Base-by-base conservation (phyloP, 2,113 vertebrate genomes). In the Pyxicephalus adspersus region DNA sequence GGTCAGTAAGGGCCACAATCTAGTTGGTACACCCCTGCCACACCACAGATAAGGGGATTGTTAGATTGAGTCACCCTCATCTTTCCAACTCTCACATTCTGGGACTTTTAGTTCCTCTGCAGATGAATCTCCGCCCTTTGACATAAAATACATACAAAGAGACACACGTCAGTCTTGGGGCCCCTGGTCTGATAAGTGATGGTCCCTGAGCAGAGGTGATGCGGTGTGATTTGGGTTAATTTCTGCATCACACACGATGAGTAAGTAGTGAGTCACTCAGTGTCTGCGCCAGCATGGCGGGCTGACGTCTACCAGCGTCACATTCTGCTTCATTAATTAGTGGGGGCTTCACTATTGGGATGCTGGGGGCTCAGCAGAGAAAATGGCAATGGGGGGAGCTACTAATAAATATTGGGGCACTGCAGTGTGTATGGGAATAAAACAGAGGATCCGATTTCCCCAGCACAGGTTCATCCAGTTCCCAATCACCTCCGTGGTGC, bases 181-280 rank as follows among this genome's bases (percentile, higher is more conserved):
- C 18, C 19, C 19, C 57, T 7, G 3, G 11, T 3, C 11, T 60
- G 22, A n/a, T n/a, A n/a, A n/a, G 20, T 23, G 22, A 20, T 20
- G 3, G 57, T n/a, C 19, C 57, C 19, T 60, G 57, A 20, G 57
- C 57, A 6, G 57, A 60, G 57, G 22, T 20, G 9, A 5, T 11
- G 22, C 4, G 4, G 20, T 9, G 13, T 15, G 31, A 2, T n/a
- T n/a, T 57, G 71, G 55, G 72, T 45, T 75, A 23, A 60, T 5
- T 29, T 58, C 6, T 55, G 67, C 26, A 57, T 73, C 54, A 31
- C 50, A 25, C 8, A 34, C 13, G 9, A 31, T 75, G 72, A 38
- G 57, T 19, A 38, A 60, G 22, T n/a, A 57, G 17, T 58, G 71
- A 74, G 72, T 75, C 72, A 73, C 70, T n/a, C 26, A 18, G 57